Percentiles rank a stretch among this genome's conserved stretches.
Evolutionary conservation across 2,797 vertebrate species (phyloP).

Genomic region (Meriones psammophilus): DNA sequence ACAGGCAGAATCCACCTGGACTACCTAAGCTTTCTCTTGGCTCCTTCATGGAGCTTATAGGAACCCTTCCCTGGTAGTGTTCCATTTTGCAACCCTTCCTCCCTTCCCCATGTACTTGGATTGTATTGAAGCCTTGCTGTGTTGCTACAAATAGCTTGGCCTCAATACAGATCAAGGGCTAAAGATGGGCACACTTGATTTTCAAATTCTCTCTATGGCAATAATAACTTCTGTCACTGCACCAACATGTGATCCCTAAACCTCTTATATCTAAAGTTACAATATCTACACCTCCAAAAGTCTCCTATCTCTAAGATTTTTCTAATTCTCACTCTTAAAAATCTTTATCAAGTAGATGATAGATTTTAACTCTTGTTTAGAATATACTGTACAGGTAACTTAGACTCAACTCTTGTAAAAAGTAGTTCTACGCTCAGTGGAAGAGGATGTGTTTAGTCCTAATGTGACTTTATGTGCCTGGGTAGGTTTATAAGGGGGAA

Average conservation of each 20-base stretch:
- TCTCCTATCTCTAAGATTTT: neutral
- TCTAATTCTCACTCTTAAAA: neutral
- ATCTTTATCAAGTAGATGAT: neutral
- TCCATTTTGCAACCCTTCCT: neutral
- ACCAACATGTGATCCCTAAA: neutral
- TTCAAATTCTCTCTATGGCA: neutral
- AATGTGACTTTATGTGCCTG: too few relatives aligned
- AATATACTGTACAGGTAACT: neutral
- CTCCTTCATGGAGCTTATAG: neutral
- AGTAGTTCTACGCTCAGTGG: too few relatives aligned
- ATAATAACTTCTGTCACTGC: neutral
- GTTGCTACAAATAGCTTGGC: neutral
- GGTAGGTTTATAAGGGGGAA: too few relatives aligned
- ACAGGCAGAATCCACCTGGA: neutral
- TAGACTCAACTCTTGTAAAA: neutral
- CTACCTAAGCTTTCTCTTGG: neutral
- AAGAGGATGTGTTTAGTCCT: too few relatives aligned
- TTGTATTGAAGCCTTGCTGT: neutral
- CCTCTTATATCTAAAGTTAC: neutral
- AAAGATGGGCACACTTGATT: neutral
- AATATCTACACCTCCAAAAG: neutral
- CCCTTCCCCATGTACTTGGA: neutral
- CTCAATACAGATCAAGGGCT: neutral
- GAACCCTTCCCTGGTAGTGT: neutral
- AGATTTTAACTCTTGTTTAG: neutral